Percentiles rank a stretch among this genome's conserved stretches.
Evolutionary conservation across 2,797 vertebrate genomes (phyloP).

Genomic region (Microchirus variegatus): DNA sequence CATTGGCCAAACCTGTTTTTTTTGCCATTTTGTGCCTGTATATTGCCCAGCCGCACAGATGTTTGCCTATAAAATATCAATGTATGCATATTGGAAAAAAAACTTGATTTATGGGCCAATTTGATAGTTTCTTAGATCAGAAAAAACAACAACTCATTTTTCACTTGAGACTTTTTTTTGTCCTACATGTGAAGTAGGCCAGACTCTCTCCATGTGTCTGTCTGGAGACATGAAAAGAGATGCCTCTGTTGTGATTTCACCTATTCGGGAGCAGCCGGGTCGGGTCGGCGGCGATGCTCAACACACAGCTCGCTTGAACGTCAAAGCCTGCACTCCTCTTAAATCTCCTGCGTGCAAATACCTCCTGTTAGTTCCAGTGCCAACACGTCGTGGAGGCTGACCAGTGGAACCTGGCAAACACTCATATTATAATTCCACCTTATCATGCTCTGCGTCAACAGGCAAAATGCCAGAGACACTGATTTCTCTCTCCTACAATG

Average conservation of each 20-base stretch:
- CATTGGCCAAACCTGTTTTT: constrained; percentile 6
- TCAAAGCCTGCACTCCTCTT: constrained; percentile 12
- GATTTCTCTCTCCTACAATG: constrained; percentile 9
- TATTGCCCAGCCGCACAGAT: constrained; percentile 33
- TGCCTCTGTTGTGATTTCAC: constrained; percentile 22
- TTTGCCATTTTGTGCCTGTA: constrained; percentile 10
- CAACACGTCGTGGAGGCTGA: too few species aligned
- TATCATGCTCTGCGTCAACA: neutral
- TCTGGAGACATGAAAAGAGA: neutral
- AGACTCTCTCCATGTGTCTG: constrained; percentile 24
- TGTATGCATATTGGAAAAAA: constrained; percentile 11
- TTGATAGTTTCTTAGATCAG: constrained; percentile 28
- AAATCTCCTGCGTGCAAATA: neutral
- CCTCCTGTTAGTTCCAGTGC: neutral
- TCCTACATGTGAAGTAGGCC: constrained; percentile 52
- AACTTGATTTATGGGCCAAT: constrained; percentile 8
- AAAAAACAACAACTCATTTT: constrained; percentile 37
- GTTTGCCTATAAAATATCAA: constrained; percentile 12
- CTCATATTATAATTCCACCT: neutral
- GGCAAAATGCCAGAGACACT: neutral
- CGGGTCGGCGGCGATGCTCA: neutral
- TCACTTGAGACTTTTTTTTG: constrained; percentile 33
- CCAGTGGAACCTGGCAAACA: too few species aligned
- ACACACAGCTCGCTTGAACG: constrained; percentile 16
- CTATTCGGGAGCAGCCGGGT: constrained; percentile 14